Evolutionary conservation across 1,140 invertebrate genomes (phyloP), one percentile per base, ranked within the genome.

Genomic region (Aradophagus sp.): DNA sequence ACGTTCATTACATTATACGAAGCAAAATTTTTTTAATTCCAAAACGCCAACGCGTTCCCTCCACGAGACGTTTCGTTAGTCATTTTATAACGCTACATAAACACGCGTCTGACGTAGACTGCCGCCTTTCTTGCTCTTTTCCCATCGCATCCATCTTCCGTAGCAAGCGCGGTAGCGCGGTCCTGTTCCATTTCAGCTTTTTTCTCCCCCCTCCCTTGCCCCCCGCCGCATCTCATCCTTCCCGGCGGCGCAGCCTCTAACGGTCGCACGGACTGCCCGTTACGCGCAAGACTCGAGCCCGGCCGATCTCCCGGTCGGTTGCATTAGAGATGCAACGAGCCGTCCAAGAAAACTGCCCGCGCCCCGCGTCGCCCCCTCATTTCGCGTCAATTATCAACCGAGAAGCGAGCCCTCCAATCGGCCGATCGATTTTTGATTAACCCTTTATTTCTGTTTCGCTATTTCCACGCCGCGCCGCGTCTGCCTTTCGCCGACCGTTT

Each of bases 141-240:
- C 70, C 45, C 62, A 58, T 67, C 70, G 36, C 70, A 67, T 73
- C 52, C 52, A 67, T 73, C 70, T 73, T 67, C 32, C 27, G 31
- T 52, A 38, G 62, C 26, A 72, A 66, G 31, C 50, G 36, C 69
- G 35, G 55, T 68, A 47, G 62, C 56, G 31, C 56, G 61, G 44
- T 62, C 47, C 70, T 72, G 69, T 66, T 66, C 47, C 55, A 67
- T 73, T 67, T 62, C 42, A 62, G 39, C 35, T 73, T 73, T 67
- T 73, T 65, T 13, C 36, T 10, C 27, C 35, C 63, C 59, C 59
- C 53, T 16, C 31, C 42, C n/a, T n/a, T n/a, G n/a, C 27, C 35
- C 63, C 59, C 59, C 53, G 15, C 31, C 42, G 7, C 17, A 38
- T 48, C 56, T 63, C 67, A 58, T 70, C 52, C 67, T 70, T 70